phyloP scores from a whole-genome alignment of 2,888 invertebrate genomes.

The Lottia scabra region DNA sequence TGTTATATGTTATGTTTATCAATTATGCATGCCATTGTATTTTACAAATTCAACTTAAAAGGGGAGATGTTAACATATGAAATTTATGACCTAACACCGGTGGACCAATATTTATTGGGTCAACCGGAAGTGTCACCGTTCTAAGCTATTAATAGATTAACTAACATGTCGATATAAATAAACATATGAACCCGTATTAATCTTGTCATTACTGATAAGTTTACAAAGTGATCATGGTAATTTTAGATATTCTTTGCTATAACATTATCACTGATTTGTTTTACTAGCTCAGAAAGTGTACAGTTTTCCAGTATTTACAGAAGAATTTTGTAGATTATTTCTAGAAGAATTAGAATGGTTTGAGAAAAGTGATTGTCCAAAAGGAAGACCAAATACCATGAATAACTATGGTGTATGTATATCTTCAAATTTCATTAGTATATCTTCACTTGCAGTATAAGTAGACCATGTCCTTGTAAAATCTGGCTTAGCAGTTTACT shows the following conservation, averaged over 20 bases:
- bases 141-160: too few species aligned
- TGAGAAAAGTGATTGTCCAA: slow-evolving; percentile 65
- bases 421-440: background rate
- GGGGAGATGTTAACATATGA: slow-evolving; percentile 1
- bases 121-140: too few species aligned
- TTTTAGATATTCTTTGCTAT: slow-evolving; percentile 11
- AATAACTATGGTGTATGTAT: slow-evolving; percentile 69
- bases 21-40: too few species aligned
- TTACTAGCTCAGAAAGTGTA: slow-evolving; percentile 61
- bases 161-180: too few species aligned
- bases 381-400: slow-evolving; percentile 71
- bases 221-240: background rate
- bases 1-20: background rate
- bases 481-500: too few species aligned
- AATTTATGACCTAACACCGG: background rate
- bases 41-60: background rate
- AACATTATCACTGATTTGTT: slow-evolving; percentile 2
- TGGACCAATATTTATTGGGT: too few species aligned
- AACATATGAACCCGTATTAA: too few species aligned
- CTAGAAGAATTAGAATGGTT: slow-evolving; percentile 68
- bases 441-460: too few species aligned
- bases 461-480: too few species aligned
- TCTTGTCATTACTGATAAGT: too few species aligned
- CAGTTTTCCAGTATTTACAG: slow-evolving; percentile 67
- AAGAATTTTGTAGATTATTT: slow-evolving; percentile 64